Evolutionary conservation across 2,888 invertebrate species (phyloP).

Genomic region (Philereme transversata): DNA sequence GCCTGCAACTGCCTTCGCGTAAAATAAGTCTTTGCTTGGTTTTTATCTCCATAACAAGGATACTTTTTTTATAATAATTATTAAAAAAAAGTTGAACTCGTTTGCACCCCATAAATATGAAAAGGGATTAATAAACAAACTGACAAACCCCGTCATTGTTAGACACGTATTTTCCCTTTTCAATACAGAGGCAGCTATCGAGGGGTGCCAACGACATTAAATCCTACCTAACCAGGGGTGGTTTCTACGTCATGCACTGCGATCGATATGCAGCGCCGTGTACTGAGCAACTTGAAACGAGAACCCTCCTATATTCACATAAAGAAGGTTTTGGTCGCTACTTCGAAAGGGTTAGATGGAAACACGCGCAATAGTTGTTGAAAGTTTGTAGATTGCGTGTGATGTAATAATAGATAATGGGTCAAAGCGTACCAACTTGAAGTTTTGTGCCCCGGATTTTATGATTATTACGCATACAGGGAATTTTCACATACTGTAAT

Average conservation of each 20-base stretch:
- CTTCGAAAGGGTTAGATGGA: background rate
- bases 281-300: conserved; percentile 24
- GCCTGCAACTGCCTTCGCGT: too few relatives aligned
- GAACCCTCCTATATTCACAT: conserved; percentile 5
- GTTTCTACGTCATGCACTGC: conserved; percentile 49
- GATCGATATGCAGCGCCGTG: conserved; percentile 54
- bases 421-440: background rate
- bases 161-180: conserved; percentile 23
- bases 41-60: too few relatives aligned
- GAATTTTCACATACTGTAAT: too few relatives aligned
- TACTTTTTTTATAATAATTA: too few relatives aligned
- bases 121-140: conserved; percentile 5
- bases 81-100: conserved; percentile 4
- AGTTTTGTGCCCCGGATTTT: too few relatives aligned
- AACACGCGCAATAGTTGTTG: conserved; percentile 12
- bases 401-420: background rate
- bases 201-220: conserved; percentile 34
- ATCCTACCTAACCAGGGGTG: conserved; percentile 27
- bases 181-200: conserved; percentile 32
- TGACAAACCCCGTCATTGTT: conserved; percentile 13
- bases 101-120: conserved; percentile 18
- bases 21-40: too few relatives aligned
- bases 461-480: too few relatives aligned
- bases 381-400: conserved; percentile 11
- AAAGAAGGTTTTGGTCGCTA: conserved; percentile 18